Base-by-base conservation (phyloP, 2,113 vertebrate genomes). In the Numida meleagris region DNA sequence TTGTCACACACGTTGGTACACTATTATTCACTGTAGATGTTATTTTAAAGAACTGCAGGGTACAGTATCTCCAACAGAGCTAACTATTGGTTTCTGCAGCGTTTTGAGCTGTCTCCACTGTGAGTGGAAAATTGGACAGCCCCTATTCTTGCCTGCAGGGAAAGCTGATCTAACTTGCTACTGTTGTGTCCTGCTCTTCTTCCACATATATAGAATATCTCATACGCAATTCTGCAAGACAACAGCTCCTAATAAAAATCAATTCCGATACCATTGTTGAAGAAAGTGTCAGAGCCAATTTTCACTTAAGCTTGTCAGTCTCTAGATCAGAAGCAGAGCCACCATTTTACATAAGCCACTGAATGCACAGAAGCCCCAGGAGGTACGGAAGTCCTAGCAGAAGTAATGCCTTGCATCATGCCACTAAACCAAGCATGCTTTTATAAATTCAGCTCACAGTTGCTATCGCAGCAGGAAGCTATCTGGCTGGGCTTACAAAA, bases 31-130 rank as follows among this genome's bases (percentile, higher is more conserved):
- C 18, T 24, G 36, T 38, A 90, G 38, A 65, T 78, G 40, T 58
- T 89, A 71, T 65, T 94, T 78, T 89, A 70, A 90, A 93, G 55
- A 90, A 84, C 67, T 72, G 58, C 38, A 89, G 80, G 50, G 40
- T 58, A 91, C 19, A 75, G 33, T 53, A 88, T 62, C 87, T 83
- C 82, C 71, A 75, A 7, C 25, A 61, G n/a, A 93, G 63, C 65
- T 71, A 82, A 89, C 79, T 58, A 58, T 20, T 71, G 86, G 68
- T 38, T 93, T 74, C 65, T 74, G 55, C 58, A 73, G 65, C 50
- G 61, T 72, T 93, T 68, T 75, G 77, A 89, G 82, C 58, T 43
- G 7, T 63, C 88, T 95, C 65, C 33, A 36, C 45, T 25, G 27
- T 5, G 45, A 95, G 55, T 74, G 76, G 89, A 92, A 91, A 94